These are phyloP conservation scores for Ursus arctos DNA, from an alignment of 2,113 vertebrate genomes.

Conservation along the genomic window DNA sequence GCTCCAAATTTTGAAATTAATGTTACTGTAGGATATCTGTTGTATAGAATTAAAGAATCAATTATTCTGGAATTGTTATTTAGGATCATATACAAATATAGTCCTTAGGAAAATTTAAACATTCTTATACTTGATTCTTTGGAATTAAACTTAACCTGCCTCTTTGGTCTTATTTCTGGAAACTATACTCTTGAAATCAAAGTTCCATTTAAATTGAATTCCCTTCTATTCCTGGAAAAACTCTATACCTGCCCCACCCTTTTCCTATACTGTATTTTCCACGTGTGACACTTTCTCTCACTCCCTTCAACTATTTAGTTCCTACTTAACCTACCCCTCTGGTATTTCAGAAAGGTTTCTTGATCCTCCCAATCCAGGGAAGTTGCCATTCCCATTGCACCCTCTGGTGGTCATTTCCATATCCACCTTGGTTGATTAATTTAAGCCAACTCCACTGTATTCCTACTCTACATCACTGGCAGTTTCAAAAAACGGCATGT, in stretches of 20 bases:
- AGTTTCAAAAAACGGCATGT: background rate
- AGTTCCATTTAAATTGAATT: background rate
- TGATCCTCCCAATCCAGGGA: background rate
- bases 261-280: background rate
- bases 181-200: background rate
- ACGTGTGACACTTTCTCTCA: background rate
- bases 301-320: background rate
- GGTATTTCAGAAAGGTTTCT: background rate
- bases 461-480: fast-evolving
- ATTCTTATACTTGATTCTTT: background rate
- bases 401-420: constrained; percentile 68
- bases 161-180: constrained; percentile 23
- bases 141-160: background rate
- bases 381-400: constrained; percentile 63
- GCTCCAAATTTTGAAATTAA: background rate
- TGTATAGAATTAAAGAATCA: background rate
- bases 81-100: background rate
- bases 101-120: background rate
- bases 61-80: background rate
- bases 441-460: background rate
- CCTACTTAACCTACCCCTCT: background rate
- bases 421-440: background rate
- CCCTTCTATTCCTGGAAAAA: background rate
- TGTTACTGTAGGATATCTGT: background rate
- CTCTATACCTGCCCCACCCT: fast-evolving